Base-by-base conservation (phyloP, 2,113 vertebrate species). In the Acinonyx jubatus region DNA sequence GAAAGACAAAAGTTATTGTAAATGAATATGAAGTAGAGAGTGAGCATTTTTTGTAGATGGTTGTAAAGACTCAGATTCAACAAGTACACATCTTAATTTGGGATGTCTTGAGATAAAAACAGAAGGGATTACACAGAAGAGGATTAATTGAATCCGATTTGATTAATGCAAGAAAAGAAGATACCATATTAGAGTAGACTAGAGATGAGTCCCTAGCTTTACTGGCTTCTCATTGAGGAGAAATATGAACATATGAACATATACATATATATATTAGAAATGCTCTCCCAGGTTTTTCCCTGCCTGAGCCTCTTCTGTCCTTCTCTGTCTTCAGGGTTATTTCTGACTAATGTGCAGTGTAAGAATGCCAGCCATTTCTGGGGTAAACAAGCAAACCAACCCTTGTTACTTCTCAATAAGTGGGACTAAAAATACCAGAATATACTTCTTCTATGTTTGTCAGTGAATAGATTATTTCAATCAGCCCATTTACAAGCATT, bases 141-240 rank as follows among this genome's bases (percentile, higher is more conserved):
- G 31, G 36, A 79, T n/a, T 66, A 66, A 79, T 7, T 29, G 6
- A 80, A 36, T 86, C 41, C 82, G 48, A 86, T 76, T 93, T 91
- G 66, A 96, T 87, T 82, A 87, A 89, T 87, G 29, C 31, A 89
- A 90, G 25, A 86, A 92, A 93, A 91, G 66, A 91, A 83, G 61
- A 38, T 25, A 86, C 74, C 19, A n/a, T 27, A 82, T 76, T 78
- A 95, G 45, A 71, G 48, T 71, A 96, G 45, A 55, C 25, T 78
- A 61, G 71, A 63, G 41, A n/a, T 33, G 55, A 86, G n/a, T 45
- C 45, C 45, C 45, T 45, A 45, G 45, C 45, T 45, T 45, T 45
- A 45, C 45, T 45, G 45, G 45, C 45, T 45, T 45, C 45, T 45
- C 45, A 45, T 45, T 45, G 45, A 45, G 45, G 45, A 9, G 7